A percentile compares a stretch with the other conserved stretches of the same genome.
phyloP scores from a whole-genome alignment of 2,113 vertebrate species.

The Danio rerio region DNA sequence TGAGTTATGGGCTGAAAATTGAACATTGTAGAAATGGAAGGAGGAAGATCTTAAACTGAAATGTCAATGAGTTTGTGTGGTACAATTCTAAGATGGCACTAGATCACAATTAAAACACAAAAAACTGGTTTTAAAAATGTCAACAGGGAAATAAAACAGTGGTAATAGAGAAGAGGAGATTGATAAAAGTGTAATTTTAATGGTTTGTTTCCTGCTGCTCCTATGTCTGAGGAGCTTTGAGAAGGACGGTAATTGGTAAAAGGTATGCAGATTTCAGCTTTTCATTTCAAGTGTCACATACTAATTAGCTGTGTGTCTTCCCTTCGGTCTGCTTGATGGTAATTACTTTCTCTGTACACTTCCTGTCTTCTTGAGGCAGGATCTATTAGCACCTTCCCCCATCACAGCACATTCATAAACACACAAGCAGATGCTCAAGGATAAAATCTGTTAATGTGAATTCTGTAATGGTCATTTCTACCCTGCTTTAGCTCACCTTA shows the following conservation, averaged over 20 bases:
- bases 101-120: not conserved
- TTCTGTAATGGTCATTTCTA: not conserved
- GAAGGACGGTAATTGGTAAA: constrained; percentile 34
- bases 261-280: constrained; percentile 21
- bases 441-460: not conserved
- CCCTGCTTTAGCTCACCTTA: constrained; percentile 71
- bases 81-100: not conserved
- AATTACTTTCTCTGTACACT: constrained; percentile 42
- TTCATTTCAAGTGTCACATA: constrained; percentile 50
- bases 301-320: constrained; percentile 64
- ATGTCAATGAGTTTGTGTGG: not conserved
- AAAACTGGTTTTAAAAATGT: constrained; percentile 17
- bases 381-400: constrained; percentile 19
- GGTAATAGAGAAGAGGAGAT: constrained; percentile 25
- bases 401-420: constrained; percentile 4
- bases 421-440: not conserved
- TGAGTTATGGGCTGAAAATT: not conserved
- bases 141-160: constrained; percentile 39
- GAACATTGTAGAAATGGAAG: not conserved
- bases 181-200: constrained; percentile 28
- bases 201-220: constrained; percentile 5
- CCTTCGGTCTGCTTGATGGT: constrained; percentile 56
- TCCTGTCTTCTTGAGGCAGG: not conserved
- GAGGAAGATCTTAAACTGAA: not conserved
- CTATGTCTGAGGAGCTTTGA: constrained; percentile 10